phyloP scores from a whole-genome alignment of 2,113 vertebrate genomes.

The Sorex araneus region DNA sequence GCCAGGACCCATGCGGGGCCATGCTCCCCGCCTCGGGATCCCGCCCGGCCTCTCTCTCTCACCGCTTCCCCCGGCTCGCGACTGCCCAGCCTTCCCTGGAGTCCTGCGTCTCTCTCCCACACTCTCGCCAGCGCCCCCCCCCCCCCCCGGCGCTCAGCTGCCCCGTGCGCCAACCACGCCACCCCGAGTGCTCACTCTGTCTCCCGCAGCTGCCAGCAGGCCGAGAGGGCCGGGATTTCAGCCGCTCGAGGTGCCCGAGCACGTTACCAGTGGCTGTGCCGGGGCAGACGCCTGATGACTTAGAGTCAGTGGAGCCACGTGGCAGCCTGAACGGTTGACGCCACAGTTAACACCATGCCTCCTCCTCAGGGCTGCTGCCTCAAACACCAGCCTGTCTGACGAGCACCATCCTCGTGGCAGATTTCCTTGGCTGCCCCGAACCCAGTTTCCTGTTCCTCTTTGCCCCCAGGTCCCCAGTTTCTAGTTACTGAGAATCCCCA shows the following conservation, averaged over 20 bases:
- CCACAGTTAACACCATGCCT: neutral
- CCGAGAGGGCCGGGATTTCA: too few species aligned
- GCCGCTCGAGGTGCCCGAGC: neutral
- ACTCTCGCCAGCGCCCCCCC: neutral
- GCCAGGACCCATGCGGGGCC: neutral
- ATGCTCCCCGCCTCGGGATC: neutral
- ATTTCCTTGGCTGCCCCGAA: too few species aligned
- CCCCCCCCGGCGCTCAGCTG: too few species aligned
- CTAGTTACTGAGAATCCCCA: neutral
- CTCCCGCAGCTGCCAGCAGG: too few species aligned
- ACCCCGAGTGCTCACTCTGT: neutral
- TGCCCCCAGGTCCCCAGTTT: neutral
- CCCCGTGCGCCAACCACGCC: neutral
- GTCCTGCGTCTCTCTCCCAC: conserved; percentile 3
- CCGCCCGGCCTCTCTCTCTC: neutral
- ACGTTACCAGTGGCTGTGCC: neutral
- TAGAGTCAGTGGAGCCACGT: neutral
- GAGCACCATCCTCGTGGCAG: too few species aligned
- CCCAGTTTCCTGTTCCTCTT: neutral
- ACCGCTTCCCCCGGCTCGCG: neutral
- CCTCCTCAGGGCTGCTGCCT: neutral
- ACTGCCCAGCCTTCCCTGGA: neutral
- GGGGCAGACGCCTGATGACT: neutral
- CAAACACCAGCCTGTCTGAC: neutral
- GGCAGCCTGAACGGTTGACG: neutral